Percentiles rank a stretch among this genome's conserved stretches.
Evolutionary conservation across 2,888 invertebrate genomes (phyloP).

Genomic region (Callinectes sapidus): DNA sequence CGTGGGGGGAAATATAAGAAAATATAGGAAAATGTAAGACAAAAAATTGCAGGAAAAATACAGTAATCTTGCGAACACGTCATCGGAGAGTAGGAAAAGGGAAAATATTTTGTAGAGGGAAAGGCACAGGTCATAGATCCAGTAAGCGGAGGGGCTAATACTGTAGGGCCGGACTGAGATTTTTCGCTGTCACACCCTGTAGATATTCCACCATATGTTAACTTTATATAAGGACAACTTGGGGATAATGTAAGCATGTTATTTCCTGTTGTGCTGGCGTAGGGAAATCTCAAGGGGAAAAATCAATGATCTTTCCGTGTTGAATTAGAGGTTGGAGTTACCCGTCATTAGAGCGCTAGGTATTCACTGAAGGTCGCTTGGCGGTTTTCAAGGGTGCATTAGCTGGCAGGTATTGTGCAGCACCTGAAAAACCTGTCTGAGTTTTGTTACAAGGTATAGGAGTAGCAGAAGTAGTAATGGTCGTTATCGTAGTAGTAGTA

Average conservation of each 20-base stretch:
- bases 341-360: neutral
- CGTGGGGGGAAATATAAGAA: no score
- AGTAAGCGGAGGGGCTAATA: neutral
- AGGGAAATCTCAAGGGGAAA: neutral
- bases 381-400: neutral
- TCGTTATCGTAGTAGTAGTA: no score
- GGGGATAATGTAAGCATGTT: neutral
- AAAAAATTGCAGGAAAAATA: neutral
- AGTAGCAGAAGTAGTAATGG: neutral
- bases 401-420: neutral
- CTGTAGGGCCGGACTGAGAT: neutral
- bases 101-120: constrained; percentile 17
- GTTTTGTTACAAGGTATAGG: neutral
- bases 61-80: neutral
- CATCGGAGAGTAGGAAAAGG: neutral
- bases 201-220: neutral
- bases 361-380: neutral
- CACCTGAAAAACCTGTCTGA: neutral
- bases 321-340: neutral
- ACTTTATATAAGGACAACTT: neutral
- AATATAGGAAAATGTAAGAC: no score
- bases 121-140: neutral
- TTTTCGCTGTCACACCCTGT: neutral
- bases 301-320: neutral
- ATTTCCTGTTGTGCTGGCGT: neutral